These are phyloP conservation scores for Lanistes nyassanus DNA, from an alignment of 1,140 invertebrate species.

Conservation along the genomic window DNA sequence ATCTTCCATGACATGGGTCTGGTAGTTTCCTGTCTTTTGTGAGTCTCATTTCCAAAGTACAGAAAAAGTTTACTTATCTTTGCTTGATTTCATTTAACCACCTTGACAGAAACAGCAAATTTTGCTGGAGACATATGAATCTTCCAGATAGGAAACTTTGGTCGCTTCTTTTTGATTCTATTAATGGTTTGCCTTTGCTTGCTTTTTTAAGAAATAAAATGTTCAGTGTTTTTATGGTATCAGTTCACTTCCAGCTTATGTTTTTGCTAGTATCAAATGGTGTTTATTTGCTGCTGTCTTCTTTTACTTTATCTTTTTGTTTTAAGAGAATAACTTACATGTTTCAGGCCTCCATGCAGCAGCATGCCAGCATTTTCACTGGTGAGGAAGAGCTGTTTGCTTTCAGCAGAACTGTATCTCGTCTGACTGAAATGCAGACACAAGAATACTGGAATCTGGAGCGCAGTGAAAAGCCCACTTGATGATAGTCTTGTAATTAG, in stretches of 20 bases:
- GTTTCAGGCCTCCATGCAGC: slow-evolving; percentile 49
- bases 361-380: slow-evolving; percentile 87
- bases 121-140: no score
- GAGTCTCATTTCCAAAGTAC: no score
- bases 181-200: not conserved
- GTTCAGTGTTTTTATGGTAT: no score
- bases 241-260: no score
- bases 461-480: not conserved
- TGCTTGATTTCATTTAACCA: no score
- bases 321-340: not conserved
- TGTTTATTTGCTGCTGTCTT: not conserved
- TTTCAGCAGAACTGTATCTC: slow-evolving; percentile 91
- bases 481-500: slow-evolving; percentile 2
- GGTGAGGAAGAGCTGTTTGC: slow-evolving; percentile 98
- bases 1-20: no score
- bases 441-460: slow-evolving; percentile 83
- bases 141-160: no score
- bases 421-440: slow-evolving; percentile 95
- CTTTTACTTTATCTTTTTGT: not conserved
- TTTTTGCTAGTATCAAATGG: not conserved
- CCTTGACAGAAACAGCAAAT: no score
- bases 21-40: no score
- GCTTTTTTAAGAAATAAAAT: no score
- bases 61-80: no score
- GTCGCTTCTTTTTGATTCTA: not conserved